Evolutionary conservation across 2,797 vertebrate species (phyloP), one percentile per base, ranked within the genome.

Genomic region (Oreonectes daqikongensis): DNA sequence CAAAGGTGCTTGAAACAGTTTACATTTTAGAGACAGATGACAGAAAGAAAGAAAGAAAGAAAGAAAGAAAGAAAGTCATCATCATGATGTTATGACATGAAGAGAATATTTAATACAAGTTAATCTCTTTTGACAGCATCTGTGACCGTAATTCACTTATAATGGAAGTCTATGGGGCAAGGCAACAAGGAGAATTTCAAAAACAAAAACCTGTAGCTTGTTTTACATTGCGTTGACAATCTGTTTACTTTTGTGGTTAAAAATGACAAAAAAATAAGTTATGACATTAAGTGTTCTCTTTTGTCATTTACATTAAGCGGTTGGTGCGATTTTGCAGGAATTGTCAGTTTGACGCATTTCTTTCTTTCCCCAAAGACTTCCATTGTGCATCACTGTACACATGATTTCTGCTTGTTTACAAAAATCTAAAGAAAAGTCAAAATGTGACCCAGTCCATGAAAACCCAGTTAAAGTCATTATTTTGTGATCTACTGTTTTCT

Each of bases 101-200:
- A n/a, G n/a, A n/a, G n/a, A 53, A 12, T 22, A 53, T 28, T 59
- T 30, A 59, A 59, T 59, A 59, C 55, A 59, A 59, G 55, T 30
- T 59, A 59, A 59, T 28, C 55, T 59, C 55, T 59, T 53, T 17
- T 59, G 55, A 59, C 55, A 59, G 26, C 14, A 59, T 59, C 55
- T 59, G 55, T 28, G 53, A 17, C 61, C 20, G 32, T 64, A 24
- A 74, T 30, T 1, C 38, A 42, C n/a, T 40, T 30, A 44, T 24
- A 32, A 22, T 22, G 26, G 18, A 75, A 44, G 18, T 46, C 48
- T 57, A 57, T 22, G 38, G 48, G 63, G 61, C 15, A 38, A 55
- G 28, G 12, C 52, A 44, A 50, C 18, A 22, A 17, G 38, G 7
- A 10, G 57, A 22, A n/a, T 12, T 17, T 18, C 50, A 61, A 59